phyloP scores from a whole-genome alignment of 1,140 invertebrate species.

The Pentalonia nigronervosa region DNA sequence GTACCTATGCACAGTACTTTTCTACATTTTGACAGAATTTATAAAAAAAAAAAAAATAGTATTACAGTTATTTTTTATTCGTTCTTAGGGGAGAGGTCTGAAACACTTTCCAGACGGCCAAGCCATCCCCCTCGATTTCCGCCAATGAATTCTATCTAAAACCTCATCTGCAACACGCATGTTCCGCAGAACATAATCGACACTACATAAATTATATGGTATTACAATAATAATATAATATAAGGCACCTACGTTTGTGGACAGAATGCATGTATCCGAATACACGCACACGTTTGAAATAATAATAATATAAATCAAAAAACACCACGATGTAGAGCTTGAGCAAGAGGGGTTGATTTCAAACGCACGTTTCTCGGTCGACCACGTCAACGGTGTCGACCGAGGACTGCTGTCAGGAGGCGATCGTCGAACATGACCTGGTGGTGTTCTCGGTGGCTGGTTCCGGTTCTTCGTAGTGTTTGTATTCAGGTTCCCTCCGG shows the following conservation, averaged over 20 bases:
- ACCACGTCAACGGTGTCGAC: slow-evolving; percentile 85
- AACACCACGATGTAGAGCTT: not conserved
- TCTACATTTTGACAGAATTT: too few relatives aligned
- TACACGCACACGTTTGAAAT: not conserved
- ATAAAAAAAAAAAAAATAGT: too few relatives aligned
- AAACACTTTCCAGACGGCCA: too few relatives aligned
- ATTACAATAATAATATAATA: not conserved
- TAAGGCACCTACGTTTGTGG: slow-evolving; percentile 54
- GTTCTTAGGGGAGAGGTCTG: too few relatives aligned
- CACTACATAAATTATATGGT: too few relatives aligned
- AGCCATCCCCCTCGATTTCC: too few relatives aligned
- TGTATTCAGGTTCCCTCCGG: not conserved
- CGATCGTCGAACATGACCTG: slow-evolving; percentile 64
- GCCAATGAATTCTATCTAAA: too few relatives aligned
- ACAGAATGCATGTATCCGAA: slow-evolving; percentile 10
- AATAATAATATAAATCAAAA: not conserved
- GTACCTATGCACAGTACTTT: too few relatives aligned
- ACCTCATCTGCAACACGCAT: too few relatives aligned
- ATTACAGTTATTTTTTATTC: too few relatives aligned
- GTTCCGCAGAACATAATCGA: too few relatives aligned
- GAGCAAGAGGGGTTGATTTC: not conserved
- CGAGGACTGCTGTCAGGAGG: slow-evolving; percentile 85
- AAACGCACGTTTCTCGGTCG: slow-evolving; percentile 87
- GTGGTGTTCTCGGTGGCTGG: slow-evolving; percentile 68
- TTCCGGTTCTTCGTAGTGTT: slow-evolving; percentile 61